These are phyloP conservation scores for Zaprionus inermis DNA, from an alignment of 1,140 invertebrate species.

Conservation along the genomic window DNA sequence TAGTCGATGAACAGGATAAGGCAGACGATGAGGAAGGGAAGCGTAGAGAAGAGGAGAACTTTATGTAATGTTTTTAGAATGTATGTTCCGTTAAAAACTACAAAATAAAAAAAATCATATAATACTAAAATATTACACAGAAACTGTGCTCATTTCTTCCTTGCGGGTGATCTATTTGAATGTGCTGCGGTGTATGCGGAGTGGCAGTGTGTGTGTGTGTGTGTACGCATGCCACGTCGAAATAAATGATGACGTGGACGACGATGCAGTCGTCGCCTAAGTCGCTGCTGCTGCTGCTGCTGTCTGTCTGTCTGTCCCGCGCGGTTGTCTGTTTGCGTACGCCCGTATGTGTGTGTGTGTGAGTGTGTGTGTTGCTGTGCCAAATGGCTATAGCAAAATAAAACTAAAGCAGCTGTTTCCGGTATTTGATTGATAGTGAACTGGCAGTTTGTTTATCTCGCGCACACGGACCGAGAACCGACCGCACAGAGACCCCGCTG, in stretches of 20 bases:
- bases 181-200: neutral
- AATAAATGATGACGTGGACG: slow-evolving; percentile 49
- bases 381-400: slow-evolving; percentile 81
- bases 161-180: neutral
- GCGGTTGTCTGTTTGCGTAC: slow-evolving; percentile 15
- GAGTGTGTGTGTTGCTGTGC: slow-evolving; percentile 64
- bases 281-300: slow-evolving; percentile 24
- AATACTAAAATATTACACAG: slow-evolving; percentile 67
- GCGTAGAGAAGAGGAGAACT: slow-evolving; percentile 57
- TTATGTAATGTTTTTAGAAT: slow-evolving; percentile 83
- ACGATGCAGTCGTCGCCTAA: slow-evolving; percentile 45
- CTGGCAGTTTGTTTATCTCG: slow-evolving; percentile 84
- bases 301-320: slow-evolving; percentile 35
- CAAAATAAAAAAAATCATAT: slow-evolving; percentile 82
- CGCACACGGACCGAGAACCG: slow-evolving; percentile 54
- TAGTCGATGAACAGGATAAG: slow-evolving; percentile 38
- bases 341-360: slow-evolving; percentile 3
- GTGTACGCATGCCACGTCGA: slow-evolving; percentile 24
- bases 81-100: slow-evolving; percentile 83
- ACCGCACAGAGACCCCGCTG: slow-evolving; percentile 48
- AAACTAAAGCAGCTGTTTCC: slow-evolving; percentile 84
- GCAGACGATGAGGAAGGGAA: slow-evolving; percentile 18
- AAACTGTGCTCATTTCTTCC: slow-evolving; percentile 22
- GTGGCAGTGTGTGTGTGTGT: neutral
- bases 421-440: slow-evolving; percentile 84